phyloP scores from a whole-genome alignment of 2,797 vertebrate species.

The Mus caroli region DNA sequence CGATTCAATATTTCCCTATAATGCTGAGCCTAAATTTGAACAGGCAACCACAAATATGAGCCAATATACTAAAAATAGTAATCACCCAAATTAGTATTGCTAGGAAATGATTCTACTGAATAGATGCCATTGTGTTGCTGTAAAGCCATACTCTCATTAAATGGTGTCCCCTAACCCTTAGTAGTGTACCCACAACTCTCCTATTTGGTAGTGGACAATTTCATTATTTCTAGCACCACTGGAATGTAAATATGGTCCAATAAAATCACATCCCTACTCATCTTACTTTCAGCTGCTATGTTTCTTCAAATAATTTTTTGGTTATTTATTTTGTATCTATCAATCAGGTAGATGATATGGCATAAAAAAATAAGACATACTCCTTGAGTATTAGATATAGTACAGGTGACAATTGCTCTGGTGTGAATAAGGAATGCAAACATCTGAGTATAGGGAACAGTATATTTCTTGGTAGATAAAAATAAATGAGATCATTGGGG shows the following conservation, averaged over 20 bases:
- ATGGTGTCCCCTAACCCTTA: not conserved
- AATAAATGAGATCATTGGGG: not conserved
- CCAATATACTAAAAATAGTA: slow-evolving; percentile 63
- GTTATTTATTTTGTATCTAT: not conserved
- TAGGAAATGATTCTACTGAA: slow-evolving; percentile 46
- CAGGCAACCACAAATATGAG: slow-evolving; percentile 62
- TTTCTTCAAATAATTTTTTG: not conserved
- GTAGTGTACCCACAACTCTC: not conserved
- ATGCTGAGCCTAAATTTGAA: slow-evolving; percentile 71
- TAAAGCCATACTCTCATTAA: slow-evolving; percentile 30
- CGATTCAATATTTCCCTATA: slow-evolving; percentile 65
- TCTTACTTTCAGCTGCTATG: not conserved
- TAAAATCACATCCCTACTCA: slow-evolving; percentile 16
- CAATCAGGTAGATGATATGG: not conserved
- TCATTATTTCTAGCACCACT: not conserved
- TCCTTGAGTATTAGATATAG: not conserved
- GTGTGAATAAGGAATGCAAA: not conserved
- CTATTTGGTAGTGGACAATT: slow-evolving; percentile 41
- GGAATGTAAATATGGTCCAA: not conserved
- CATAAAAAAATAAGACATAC: not conserved
- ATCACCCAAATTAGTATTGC: slow-evolving; percentile 56
- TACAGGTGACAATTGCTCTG: not conserved
- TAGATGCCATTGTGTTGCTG: not conserved
- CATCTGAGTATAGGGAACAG: not conserved
- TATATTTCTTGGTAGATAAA: not conserved